Base-by-base conservation (phyloP, 92 coral and sea anemone species). In the Epizoanthus stellaris region DNA sequence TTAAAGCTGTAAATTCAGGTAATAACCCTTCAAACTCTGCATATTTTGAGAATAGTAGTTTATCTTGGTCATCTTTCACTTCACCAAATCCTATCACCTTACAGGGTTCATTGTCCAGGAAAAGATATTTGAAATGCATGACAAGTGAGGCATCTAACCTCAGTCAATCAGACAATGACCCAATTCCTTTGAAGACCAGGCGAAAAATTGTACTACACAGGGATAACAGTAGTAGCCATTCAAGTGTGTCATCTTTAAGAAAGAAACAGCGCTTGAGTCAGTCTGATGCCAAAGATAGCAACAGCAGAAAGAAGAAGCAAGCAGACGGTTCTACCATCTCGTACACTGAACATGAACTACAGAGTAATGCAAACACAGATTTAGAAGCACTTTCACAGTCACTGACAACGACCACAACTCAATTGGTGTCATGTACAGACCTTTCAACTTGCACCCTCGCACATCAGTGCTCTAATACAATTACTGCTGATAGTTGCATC, bases 41-140 rank as follows among this genome's bases (percentile, higher is more conserved):
- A 6, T 23, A 75, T 12, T 58, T 68, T 16, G 52, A 34, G 73
- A 68, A 15, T 2, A 11, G 7, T 17, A 59, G 36, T 25, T 60
- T 9, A 11, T 54, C 65, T 25, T 60, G 64, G 80, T 11, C 75
- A 10, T 52, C 85, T 20, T 93, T 93, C 70, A 88, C 90, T 10
- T 89, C 97, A 42, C 93, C 91, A 11, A 79, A 88, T 61, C 97
- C 97, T 16, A 93, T 93, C 17, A 91, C 88, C 0, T 67, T 93
- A 10, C 84, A 86, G 49, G 39, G 80, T 5, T 58, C 25, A 15
- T 74, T 45, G 30, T 62, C 88, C 43, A 80, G 87, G 75, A 91
- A 89, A 65, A 89, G 88, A 77, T 43, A 79, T 70, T 63, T 71
- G 8, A 64, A 38, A 36, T 40, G 52, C 20, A 58, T 60, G 40